Conservation (phyloP, 2,888 invertebrate species). For the Ariolimax columbianus region DNA sequence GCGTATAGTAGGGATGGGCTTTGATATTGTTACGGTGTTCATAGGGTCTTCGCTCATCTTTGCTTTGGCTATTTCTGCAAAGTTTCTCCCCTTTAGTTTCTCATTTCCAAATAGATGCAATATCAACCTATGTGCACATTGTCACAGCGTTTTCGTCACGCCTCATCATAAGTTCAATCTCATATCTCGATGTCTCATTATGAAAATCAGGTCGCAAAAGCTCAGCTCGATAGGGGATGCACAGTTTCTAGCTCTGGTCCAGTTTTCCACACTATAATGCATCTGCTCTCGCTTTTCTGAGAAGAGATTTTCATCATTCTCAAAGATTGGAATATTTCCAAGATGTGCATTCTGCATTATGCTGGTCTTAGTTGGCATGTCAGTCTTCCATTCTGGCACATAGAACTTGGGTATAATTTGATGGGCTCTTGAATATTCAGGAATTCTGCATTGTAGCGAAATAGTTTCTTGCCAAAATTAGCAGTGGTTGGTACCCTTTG, state of each 20-base stretch:
- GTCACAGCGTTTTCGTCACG: constrained; percentile 56
- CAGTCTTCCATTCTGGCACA: constrained; percentile 78
- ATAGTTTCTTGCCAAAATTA: too few species aligned
- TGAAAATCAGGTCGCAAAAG: constrained; percentile 74
- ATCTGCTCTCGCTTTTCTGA: constrained; percentile 78
- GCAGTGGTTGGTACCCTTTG: too few species aligned
- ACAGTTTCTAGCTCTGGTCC: constrained; percentile 74
- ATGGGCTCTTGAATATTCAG: constrained; percentile 74
- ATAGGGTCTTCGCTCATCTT: too few species aligned
- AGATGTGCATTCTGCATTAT: constrained; percentile 76
- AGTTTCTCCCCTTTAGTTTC: too few species aligned
- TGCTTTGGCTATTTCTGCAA: too few species aligned
- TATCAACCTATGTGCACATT: background rate
- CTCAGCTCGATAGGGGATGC: constrained; percentile 67
- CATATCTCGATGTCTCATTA: constrained; percentile 73
- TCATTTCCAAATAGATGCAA: too few species aligned
- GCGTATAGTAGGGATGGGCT: too few species aligned
- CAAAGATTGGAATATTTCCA: constrained; percentile 76
- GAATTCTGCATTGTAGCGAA: too few species aligned
- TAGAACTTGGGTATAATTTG: constrained; percentile 76
- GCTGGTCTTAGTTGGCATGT: constrained; percentile 77
- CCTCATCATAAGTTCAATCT: too few species aligned
- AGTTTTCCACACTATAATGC: constrained; percentile 76
- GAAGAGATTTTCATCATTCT: constrained; percentile 78
- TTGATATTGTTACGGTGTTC: too few species aligned